Conservation (phyloP, 1,140 invertebrate species). For the Bilobella aurantiaca region DNA sequence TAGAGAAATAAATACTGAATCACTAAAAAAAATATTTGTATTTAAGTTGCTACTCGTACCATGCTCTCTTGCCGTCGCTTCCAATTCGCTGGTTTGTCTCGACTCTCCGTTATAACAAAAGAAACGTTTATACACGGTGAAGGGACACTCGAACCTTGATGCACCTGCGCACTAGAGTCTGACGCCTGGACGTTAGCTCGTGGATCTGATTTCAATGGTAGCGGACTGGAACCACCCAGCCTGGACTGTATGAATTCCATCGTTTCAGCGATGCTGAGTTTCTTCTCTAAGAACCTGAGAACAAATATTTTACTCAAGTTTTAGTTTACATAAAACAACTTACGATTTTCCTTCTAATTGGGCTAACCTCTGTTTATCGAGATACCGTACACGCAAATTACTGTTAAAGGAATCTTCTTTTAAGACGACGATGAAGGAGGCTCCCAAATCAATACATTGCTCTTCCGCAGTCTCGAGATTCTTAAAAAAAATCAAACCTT, state of each 20-base stretch:
- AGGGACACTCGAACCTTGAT: conserved; percentile 12
- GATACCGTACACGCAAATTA: conserved; percentile 48
- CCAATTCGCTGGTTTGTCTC: conserved; percentile 36
- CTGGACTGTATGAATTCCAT: conserved; percentile 45
- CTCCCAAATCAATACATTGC: conserved; percentile 50
- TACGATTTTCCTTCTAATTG: not conserved
- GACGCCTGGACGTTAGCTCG: not conserved
- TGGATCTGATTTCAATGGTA: not conserved
- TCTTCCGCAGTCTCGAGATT: conserved; percentile 57
- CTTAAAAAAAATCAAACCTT: conserved; percentile 35
- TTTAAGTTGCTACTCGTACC: conserved; percentile 26
- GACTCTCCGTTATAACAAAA: conserved; percentile 29
- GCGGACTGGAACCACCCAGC: not conserved
- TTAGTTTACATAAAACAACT: conserved; percentile 11
- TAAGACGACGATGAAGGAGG: conserved; percentile 55
- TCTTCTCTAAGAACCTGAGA: conserved; percentile 51
- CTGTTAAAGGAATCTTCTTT: conserved; percentile 52
- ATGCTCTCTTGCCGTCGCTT: conserved; percentile 37
- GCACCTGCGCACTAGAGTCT: conserved; percentile 2
- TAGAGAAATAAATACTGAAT: too few relatives aligned
- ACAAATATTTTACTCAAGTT: conserved; percentile 34
- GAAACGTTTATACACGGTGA: conserved; percentile 28
- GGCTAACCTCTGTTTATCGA: conserved; percentile 48
- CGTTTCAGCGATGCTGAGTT: conserved; percentile 47
- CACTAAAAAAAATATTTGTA: too few relatives aligned